Evolutionary conservation across 2,113 vertebrate species (phyloP), one percentile per base, ranked within the genome.

Genomic region (Cephalopholis sonnerati): DNA sequence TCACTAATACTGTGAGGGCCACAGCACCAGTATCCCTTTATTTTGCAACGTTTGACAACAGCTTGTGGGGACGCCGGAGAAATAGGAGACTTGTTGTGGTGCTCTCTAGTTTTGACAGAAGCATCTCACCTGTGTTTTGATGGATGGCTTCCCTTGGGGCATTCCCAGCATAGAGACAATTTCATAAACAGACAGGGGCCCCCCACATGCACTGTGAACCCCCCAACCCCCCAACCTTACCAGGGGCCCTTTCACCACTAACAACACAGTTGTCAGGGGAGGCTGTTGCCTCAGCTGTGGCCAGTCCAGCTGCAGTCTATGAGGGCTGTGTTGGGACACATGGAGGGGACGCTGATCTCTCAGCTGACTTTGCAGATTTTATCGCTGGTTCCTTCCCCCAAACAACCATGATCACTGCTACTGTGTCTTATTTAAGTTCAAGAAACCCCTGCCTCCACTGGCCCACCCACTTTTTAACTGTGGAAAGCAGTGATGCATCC

Each of bases 201-300:
- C 70, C 63, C 44, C 27, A 44, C 44, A 66, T 1, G 3, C 29
- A 62, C 29, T 9, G 57, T 51, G 17, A 58, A 15, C 59, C n/a
- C 50, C 36, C 54, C 51, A 17, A 11, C 51, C 20, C 13, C 70
- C 63, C 5, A 10, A 11, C 66, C 27, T 29, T 76, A 81, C 64
- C 50, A 50, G 24, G 66, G 77, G 27, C 71, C 65, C 74, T 83
- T 67, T 90, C 67, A 83, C 29, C 54, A 2, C 75, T 51, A 70
- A 16, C 69, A 71, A 57, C 91, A 90, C 93, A 93, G 92, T 90
- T 91, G 92, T 92, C 83, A 55, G 53, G 24, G 67, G 62, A 79
- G 87, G 87, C 91, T 90, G 89, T 91, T 93, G 68, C 77, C 77
- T 91, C 92, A 92, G 92, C 93, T 94, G 91, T 92, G 90, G 86